Evolutionary conservation across 1,140 invertebrate genomes (phyloP), one percentile per base, ranked within the genome.

Genomic region (Nasonia vitripennis): DNA sequence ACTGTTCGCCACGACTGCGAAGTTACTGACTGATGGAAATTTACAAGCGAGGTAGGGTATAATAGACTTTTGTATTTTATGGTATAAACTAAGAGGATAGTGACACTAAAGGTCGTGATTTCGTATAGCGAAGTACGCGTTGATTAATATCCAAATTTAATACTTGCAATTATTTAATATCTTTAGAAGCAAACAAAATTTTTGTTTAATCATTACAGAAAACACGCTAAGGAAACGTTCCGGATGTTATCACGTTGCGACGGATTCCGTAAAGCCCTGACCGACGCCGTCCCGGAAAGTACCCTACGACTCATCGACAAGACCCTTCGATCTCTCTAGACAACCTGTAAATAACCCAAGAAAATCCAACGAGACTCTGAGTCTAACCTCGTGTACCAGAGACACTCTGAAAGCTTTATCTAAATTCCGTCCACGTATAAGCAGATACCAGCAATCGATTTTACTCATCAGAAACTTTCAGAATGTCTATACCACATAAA

Each of bases 21-120:
- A 97, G 88, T 95, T 98, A 84, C 92, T 98, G 1, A 96, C 96
- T 10, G 98, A 99, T 91, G 97, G 97, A 17, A 97, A 96, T 90
- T 94, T 97, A 27, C 97, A 98, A 87, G 97, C 98, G 0, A 96
- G 98, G 94, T 96, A 92, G 88, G 2, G 23, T 20, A 67, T n/a
- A 67, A 37, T 45, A 7, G 9, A 20, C 1, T 67, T 7, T 67
- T n/a, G 12, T 67, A 20, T n/a, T 67, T 67, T 67, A 67, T 45
- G 41, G 41, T 45, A 45, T 45, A 9, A 9, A 45, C 41, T 45
- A 9, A 45, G 6, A 45, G 41, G 10, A 45, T 45, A 45, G 34
- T 37, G 34, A 45, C 10, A 45, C 41, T 10, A 1, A 45, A 45
- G 41, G 41, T 45, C 0, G 62, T 17, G 34, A 37, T 6, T 37